phyloP scores from a whole-genome alignment of 2,113 vertebrate genomes.

The Dunckerocampus dactyliophorus region DNA sequence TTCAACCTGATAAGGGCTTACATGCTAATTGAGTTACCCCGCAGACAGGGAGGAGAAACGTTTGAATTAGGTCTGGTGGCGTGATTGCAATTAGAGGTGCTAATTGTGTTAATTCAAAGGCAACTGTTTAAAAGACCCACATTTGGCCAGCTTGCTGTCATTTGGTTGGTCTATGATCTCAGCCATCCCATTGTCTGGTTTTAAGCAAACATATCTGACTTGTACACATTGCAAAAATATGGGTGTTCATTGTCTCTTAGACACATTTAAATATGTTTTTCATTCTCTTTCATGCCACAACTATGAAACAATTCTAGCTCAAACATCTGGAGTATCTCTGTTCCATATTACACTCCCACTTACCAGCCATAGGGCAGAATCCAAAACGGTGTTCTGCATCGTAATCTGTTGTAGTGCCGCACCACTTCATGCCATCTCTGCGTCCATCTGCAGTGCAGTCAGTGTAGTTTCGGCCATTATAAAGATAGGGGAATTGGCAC shows the following conservation, averaged over 20 bases:
- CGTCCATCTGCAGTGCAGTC: constrained; percentile 93
- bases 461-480: constrained; percentile 91
- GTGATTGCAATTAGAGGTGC: constrained; percentile 22
- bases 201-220: background rate
- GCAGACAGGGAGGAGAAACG: constrained; percentile 18
- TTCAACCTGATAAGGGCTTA: constrained; percentile 25
- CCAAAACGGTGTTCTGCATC: constrained; percentile 89
- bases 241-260: background rate
- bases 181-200: background rate
- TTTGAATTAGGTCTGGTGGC: constrained; percentile 16
- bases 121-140: background rate
- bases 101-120: constrained; percentile 19
- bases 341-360: constrained; percentile 32
- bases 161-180: background rate
- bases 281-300: background rate
- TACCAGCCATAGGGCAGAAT: constrained; percentile 98
- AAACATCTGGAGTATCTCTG: background rate
- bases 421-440: constrained; percentile 96
- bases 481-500: constrained; percentile 93
- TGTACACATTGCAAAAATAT: background rate
- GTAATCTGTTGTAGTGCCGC: constrained; percentile 89
- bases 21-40: constrained; percentile 16
- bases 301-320: background rate
- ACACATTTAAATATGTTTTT: background rate
- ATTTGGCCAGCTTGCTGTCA: background rate